Evolutionary conservation across 2,888 invertebrate species (phyloP).

Genomic region (Apodemia zela): DNA sequence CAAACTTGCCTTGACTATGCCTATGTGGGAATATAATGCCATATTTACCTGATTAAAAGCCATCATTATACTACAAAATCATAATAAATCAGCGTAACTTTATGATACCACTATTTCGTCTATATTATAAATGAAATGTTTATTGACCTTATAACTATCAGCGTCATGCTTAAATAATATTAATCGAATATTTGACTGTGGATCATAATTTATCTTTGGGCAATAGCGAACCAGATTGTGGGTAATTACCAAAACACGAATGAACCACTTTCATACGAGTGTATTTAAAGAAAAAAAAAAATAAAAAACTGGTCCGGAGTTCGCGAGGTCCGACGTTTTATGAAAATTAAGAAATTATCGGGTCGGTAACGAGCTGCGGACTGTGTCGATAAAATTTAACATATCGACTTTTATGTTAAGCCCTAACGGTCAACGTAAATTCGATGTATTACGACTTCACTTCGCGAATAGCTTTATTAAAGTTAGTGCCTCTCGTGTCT

Average conservation of each 20-base stretch:
- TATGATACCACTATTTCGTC: background rate
- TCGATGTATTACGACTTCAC: constrained; percentile 50
- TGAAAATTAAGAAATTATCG: constrained; percentile 69
- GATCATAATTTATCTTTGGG: constrained; percentile 35
- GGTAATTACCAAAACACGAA: constrained; percentile 42
- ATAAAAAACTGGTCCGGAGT: constrained; percentile 45
- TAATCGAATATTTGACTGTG: constrained; percentile 5
- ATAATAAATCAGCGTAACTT: background rate
- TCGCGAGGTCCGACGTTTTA: constrained; percentile 37
- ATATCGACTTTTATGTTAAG: constrained; percentile 59
- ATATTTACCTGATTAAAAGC: too few species aligned
- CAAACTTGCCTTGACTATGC: too few species aligned
- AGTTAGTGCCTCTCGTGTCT: constrained; percentile 45
- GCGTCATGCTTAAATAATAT: constrained; percentile 2
- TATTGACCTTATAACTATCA: constrained; percentile 2
- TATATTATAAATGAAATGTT: constrained; percentile 9
- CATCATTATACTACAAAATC: too few species aligned
- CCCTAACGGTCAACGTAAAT: constrained; percentile 62
- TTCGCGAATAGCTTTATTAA: constrained; percentile 60
- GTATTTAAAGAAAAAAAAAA: constrained; percentile 37
- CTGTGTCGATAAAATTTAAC: constrained; percentile 65
- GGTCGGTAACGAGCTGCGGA: constrained; percentile 53
- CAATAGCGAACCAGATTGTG: constrained; percentile 39
- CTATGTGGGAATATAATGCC: too few species aligned
- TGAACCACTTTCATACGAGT: constrained; percentile 39